Base-by-base conservation (phyloP, 2,888 invertebrate species). In the Drosophila mimetica region DNA sequence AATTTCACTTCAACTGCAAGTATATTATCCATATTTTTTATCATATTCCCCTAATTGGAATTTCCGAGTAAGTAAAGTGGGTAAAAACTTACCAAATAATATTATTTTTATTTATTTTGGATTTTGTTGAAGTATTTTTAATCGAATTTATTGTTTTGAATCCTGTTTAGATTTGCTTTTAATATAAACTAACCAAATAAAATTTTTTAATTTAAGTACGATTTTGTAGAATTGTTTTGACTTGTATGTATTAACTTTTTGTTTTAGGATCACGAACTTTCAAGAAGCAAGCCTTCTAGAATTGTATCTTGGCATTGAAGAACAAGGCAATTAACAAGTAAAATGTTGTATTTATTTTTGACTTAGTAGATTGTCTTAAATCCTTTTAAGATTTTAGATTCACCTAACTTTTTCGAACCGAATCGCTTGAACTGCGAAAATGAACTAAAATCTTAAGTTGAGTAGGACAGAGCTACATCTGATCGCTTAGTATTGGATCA, bases 1-100 rank as follows among this genome's bases (percentile, higher is more conserved):
- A 14, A 20, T 22, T 22, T 48, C 36, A 39, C 9, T 22, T 16
- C 11, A 53, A 34, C 14, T n/a, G 7, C 9, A 28, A 37, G 42
- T 39, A 20, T n/a, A 20, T n/a, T 20, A 50, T 44, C 20, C 16
- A 44, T 9, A 32, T 51, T 51, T 32, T 32, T 30, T 48, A 32
- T 13, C 11, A 20, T 14, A 28, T 28, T 41, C 13, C 13, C 18
- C 9, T 34, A 55, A 44, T 60, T 34, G 60, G 20, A 13, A 32
- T 44, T 46, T 18, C 36, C 11, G 13, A 14, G 32, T 13, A 16
- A 36, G n/a, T 36, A 36, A n/a, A 8, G n/a, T 8, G 4, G 14
- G 1, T 20, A 4, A 18, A 4, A 39, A 20, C 39, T 18, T 39
- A 39, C 11, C 39, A 39, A 39, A 1, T 34, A 2, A 34, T n/a